phyloP scores from a whole-genome alignment of 2,113 vertebrate species.

The Cyprinodon variegatus region DNA sequence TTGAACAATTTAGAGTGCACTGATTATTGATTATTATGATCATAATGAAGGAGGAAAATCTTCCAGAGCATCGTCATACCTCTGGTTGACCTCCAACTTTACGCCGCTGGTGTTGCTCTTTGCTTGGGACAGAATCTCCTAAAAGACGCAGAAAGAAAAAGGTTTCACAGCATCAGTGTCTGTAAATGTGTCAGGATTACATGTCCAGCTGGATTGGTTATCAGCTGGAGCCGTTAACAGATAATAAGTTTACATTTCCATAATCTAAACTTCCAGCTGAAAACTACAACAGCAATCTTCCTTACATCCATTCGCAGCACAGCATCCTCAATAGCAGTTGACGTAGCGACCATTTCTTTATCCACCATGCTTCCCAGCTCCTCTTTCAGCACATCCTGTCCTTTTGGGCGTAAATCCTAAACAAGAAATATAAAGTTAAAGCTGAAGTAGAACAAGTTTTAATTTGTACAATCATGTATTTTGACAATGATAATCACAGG shows the following conservation, averaged over 20 bases:
- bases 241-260: not conserved
- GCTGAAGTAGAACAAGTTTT: not conserved
- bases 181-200: not conserved
- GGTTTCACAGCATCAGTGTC: not conserved
- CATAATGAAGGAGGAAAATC: not conserved
- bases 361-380: conserved; percentile 93
- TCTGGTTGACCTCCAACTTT: conserved; percentile 94
- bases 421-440: not conserved
- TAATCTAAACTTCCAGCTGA: not conserved
- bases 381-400: conserved; percentile 86
- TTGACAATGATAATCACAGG: no score
- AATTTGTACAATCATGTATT: no score
- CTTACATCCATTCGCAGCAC: conserved; percentile 90
- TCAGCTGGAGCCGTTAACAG: no score
- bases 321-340: conserved; percentile 86
- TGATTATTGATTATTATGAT: not conserved
- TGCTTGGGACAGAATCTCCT: conserved; percentile 94
- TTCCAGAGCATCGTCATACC: conserved; percentile 72
- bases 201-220: not conserved
- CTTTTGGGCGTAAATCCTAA: conserved; percentile 86
- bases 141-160: conserved; percentile 8
- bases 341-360: conserved; percentile 92
- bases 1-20: no score
- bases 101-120: conserved; percentile 86
- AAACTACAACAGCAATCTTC: not conserved